Conservation (phyloP, 2,113 vertebrate species). For the Rallus limicola region DNA sequence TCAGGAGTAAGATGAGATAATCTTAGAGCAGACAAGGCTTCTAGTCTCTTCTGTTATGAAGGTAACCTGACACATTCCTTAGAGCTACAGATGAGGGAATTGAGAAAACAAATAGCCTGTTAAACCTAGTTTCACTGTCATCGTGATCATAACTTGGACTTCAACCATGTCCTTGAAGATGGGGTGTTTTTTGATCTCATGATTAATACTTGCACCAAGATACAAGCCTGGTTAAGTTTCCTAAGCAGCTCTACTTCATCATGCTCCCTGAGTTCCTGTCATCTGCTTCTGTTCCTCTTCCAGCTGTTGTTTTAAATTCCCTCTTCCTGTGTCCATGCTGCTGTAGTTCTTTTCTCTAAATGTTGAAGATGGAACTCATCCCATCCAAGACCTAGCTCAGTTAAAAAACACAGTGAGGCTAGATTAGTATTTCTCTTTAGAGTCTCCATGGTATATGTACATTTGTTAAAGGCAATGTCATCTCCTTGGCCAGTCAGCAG, state of each 20-base stretch:
- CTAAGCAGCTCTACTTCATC: background rate
- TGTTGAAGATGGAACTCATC: background rate
- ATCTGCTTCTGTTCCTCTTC: background rate
- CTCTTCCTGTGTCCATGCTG: background rate
- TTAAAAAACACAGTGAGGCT: background rate
- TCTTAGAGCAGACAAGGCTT: slow-evolving; percentile 14
- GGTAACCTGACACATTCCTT: background rate
- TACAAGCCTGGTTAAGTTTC: background rate
- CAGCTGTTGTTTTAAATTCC: background rate
- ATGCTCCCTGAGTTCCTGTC: background rate
- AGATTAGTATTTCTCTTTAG: background rate
- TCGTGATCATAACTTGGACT: background rate
- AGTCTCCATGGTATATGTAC: background rate
- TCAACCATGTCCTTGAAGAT: background rate
- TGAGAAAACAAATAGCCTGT: background rate
- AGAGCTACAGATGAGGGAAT: background rate
- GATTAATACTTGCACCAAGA: background rate
- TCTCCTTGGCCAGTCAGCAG: background rate
- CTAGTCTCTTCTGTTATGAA: background rate
- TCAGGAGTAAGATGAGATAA: background rate
- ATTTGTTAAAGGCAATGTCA: background rate
- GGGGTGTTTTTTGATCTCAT: background rate
- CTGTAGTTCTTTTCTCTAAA: background rate
- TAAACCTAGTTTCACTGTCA: background rate
- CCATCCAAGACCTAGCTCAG: background rate